These are phyloP conservation scores for Pseudomyrmex sp. DNA, from an alignment of 1,140 invertebrate species.

Conservation along the genomic window DNA sequence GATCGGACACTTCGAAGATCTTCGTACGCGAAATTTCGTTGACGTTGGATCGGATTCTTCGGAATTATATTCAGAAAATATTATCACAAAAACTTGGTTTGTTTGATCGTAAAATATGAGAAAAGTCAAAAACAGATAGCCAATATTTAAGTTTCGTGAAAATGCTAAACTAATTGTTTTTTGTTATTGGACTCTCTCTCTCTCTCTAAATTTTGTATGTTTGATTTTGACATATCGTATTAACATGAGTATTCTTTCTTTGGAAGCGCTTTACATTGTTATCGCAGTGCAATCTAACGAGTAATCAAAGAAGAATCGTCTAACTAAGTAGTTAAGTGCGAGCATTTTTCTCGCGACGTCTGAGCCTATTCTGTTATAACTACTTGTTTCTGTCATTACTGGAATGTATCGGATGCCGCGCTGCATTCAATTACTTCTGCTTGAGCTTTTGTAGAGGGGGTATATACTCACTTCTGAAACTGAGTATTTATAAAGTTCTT, in stretches of 20 bases:
- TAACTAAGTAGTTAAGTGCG: constrained; percentile 58
- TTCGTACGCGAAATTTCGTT: too few relatives aligned
- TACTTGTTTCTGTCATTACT: constrained; percentile 32
- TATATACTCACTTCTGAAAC: background rate
- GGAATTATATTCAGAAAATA: background rate
- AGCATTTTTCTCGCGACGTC: constrained; percentile 47
- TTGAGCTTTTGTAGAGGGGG: background rate
- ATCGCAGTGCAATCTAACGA: background rate
- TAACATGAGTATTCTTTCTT: too few relatives aligned
- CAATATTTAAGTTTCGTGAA: background rate
- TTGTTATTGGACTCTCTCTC: too few relatives aligned
- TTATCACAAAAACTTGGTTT: background rate
- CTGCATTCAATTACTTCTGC: background rate
- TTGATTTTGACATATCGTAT: too few relatives aligned
- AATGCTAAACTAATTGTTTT: too few relatives aligned
- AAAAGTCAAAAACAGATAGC: background rate
- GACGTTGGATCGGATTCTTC: background rate
- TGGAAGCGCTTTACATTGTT: background rate
- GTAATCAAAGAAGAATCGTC: background rate
- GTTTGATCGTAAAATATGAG: background rate
- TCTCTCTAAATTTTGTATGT: too few relatives aligned
- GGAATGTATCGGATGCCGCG: background rate
- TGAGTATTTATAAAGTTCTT: background rate
- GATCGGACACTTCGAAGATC: background rate
- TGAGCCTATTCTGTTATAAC: constrained; percentile 47